Evolutionary conservation across 2,113 vertebrate species (phyloP), one percentile per base, ranked within the genome.

Genomic region (Hiodon tergisus): DNA sequence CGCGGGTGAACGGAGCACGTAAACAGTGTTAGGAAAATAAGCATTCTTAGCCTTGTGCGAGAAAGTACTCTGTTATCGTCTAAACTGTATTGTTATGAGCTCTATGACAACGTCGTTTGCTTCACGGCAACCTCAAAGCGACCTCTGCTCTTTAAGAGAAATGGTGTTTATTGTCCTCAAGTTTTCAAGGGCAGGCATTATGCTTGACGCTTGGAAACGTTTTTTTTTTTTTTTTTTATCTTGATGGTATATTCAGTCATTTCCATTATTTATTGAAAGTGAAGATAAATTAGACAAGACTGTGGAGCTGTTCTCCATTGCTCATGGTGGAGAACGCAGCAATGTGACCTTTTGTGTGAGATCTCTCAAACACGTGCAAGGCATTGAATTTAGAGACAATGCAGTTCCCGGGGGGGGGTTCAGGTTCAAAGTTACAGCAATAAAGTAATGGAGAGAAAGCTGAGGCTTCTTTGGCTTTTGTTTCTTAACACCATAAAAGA

Each of bases 351-450:
- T 13, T 67, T 50, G 48, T 47, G 66, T 67, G 66, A 67, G 46
- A 13, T n/a, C 17, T 13, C 50, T 67, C 66, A 10, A 11, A 67
- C 46, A 67, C 13, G 46, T 10, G 13, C 7, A 67, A 50, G 11
- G 11, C 11, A 13, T 6, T 5, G 48, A 67, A 67, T 13, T 10
- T 51, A 13, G n/a, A 51, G 51, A 5, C 9, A 59, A 59, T 11
- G 14, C 14, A 9, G n/a, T 54, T 68, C 9, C 68, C 71, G 74
- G 16, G 59, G 70, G 59, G 70, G 81, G 79, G 63, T 67, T 53
- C 78, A 79, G 66, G 75, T 82, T 83, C 80, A 86, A 82, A 80
- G 76, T 71, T 77, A 73, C 47, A 6, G 58, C 17, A 13, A 59
- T 71, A 74, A 69, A 76, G 68, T 73, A 76, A 80, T 81, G 72